Percentiles rank a stretch among this genome's conserved stretches.
These are phyloP conservation scores for Octodonta nipae DNA, from an alignment of 2,888 invertebrate species.

Conservation along the genomic window DNA sequence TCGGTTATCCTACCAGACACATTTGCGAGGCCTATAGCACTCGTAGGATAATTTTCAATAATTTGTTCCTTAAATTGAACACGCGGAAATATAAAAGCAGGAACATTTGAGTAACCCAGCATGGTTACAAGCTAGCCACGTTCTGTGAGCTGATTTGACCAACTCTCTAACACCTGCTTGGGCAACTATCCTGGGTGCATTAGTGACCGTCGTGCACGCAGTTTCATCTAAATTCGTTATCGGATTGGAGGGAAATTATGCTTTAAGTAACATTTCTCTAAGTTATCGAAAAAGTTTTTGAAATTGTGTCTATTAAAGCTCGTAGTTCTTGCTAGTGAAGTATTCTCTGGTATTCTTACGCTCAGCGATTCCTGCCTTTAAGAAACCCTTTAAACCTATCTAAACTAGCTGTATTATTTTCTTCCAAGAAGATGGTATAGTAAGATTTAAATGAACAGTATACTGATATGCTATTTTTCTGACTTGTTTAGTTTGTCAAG, in stretches of 20 bases:
- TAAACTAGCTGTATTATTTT: constrained; percentile 1
- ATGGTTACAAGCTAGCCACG: too few species aligned
- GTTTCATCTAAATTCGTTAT: background rate
- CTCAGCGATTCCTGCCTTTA: background rate
- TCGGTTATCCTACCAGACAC: too few species aligned
- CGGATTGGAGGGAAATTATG: background rate
- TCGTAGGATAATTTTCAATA: background rate
- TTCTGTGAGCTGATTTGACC: constrained; percentile 2
- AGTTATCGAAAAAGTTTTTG: constrained; percentile 1
- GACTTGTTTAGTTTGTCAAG: constrained; percentile 2
- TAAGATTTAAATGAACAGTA: background rate
- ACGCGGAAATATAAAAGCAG: constrained; percentile 3
- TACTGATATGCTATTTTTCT: constrained; percentile 2
- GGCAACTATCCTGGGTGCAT: background rate
- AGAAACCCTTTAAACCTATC: constrained; percentile 1
- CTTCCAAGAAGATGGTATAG: background rate
- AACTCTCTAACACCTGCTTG: constrained; percentile 3
- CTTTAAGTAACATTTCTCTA: constrained; percentile 1
- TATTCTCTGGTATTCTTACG: background rate
- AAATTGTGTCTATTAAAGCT: constrained; percentile 2
- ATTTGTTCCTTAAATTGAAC: constrained; percentile 4
- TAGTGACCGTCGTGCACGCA: too few species aligned
- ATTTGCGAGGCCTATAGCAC: constrained; percentile 1
- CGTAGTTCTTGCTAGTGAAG: constrained; percentile 2
- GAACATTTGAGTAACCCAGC: constrained; percentile 2